These are phyloP conservation scores for Monoplex corrugatus DNA, from an alignment of 2,888 invertebrate species.

Conservation along the genomic window DNA sequence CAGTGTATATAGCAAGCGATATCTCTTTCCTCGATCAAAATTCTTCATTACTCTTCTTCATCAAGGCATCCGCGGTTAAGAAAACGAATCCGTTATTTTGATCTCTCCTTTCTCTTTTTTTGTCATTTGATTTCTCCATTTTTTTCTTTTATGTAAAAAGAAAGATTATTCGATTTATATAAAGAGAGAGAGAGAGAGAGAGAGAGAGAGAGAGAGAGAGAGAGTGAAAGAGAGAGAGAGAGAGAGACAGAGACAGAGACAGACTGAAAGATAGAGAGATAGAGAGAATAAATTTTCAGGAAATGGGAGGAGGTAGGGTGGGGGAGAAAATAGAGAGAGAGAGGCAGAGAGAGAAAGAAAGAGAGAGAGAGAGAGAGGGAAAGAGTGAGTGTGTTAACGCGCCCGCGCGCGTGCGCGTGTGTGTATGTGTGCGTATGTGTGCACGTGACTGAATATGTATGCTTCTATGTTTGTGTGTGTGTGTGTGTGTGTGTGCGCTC, in stretches of 20 bases:
- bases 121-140: too few species aligned
- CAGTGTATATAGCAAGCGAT: too few species aligned
- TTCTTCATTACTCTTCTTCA: too few species aligned
- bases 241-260: not conserved
- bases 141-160: too few species aligned
- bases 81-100: too few species aligned
- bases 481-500: not conserved
- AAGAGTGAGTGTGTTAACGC: not conserved
- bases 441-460: not conserved
- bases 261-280: not conserved
- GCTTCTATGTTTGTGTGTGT: not conserved
- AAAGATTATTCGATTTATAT: too few species aligned
- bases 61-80: too few species aligned
- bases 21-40: too few species aligned
- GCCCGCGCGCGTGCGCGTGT: too few species aligned
- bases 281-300: not conserved
- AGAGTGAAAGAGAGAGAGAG: not conserved
- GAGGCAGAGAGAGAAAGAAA: slow-evolving; percentile 7
- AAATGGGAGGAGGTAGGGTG: too few species aligned
- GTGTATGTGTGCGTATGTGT: too few species aligned
- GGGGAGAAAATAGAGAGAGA: not conserved
- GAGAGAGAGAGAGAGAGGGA: not conserved
- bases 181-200: not conserved
- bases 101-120: too few species aligned
- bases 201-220: not conserved